A percentile compares a stretch with the other conserved stretches of the same genome.
phyloP scores from a whole-genome alignment of 2,888 invertebrate genomes.

The Coelogynopora nodosa region DNA sequence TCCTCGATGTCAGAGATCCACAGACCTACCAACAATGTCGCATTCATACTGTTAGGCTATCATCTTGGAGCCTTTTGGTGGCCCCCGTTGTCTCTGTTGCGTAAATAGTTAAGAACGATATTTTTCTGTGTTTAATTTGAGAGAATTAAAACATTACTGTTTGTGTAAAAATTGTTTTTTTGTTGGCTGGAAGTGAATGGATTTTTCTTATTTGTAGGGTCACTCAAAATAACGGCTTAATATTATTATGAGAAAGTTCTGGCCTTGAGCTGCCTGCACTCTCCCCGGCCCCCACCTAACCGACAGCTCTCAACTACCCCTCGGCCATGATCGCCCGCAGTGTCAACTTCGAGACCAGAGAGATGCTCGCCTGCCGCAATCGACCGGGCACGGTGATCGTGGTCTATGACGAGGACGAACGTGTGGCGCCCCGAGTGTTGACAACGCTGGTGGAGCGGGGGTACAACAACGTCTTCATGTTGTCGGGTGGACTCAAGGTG shows the following conservation, averaged over 20 bases:
- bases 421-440: conserved; percentile 58
- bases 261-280: too few relatives aligned
- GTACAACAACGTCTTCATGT: conserved; percentile 64
- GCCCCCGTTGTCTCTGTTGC: too few relatives aligned
- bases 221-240: too few relatives aligned
- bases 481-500: conserved; percentile 62
- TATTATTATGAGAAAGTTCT: too few relatives aligned
- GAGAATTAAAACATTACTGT: background rate
- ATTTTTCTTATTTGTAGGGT: too few relatives aligned
- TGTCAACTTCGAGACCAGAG: conserved; percentile 62
- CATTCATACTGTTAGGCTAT: too few relatives aligned
- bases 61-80: too few relatives aligned
- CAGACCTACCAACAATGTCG: conserved; percentile 60
- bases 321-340: conserved; percentile 60
- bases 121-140: background rate
- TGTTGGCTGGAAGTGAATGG: too few relatives aligned
- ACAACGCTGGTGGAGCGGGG: conserved; percentile 63
- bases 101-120: too few relatives aligned
- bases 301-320: conserved; percentile 62
- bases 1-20: conserved; percentile 62
- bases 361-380: conserved; percentile 62
- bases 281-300: too few relatives aligned
- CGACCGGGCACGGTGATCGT: conserved; percentile 62
- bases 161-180: background rate
- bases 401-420: conserved; percentile 64